Base-by-base conservation (phyloP, 1,140 invertebrate species). In the Myzus persicae region DNA sequence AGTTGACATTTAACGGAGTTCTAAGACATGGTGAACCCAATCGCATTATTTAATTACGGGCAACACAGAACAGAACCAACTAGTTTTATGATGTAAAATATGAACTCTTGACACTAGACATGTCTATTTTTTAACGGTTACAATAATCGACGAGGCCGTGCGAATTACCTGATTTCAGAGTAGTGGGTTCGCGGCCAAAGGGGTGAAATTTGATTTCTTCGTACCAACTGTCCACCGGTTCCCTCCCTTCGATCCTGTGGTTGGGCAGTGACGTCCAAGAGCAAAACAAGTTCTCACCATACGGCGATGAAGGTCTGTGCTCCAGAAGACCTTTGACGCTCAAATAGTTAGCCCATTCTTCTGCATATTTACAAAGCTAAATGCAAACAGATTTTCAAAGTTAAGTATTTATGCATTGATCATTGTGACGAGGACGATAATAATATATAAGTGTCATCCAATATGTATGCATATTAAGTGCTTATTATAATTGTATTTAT, bases 271-370 rank as follows among this genome's bases (percentile, higher is more conserved):
- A 97, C 81, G 97, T 97, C 96, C 97, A 97, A 94, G 96, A 51
- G 96, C 95, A 3, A 97, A 97, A 97, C 93, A 96, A 95, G 95
- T 97, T 97, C 94, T 97, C 95, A 93, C 96, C 96, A 95, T 96
- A 96, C 94, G 96, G 94, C 95, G 95, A 95, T 95, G 96, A 95
- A 95, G 97, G 94, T 95, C 96, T 96, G 94, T 97, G 96, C 88
- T 96, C 95, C 94, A 98, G 96, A 93, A 95, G 96, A 94, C 97
- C 96, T 93, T 96, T 96, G 94, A 96, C 96, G 1, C 97, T 97
- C 42, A 98, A 94, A 91, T 96, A 95, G 93, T 97, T 97, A 0
- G 98, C 98, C 98, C 98, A 98, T 95, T 97, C 97, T 95, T 98
- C 97, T 94, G 97, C 96, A 94, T 97, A 97, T 94, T 97, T 97